phyloP scores from a whole-genome alignment of 2,113 vertebrate genomes.

The Lonchura striata region DNA sequence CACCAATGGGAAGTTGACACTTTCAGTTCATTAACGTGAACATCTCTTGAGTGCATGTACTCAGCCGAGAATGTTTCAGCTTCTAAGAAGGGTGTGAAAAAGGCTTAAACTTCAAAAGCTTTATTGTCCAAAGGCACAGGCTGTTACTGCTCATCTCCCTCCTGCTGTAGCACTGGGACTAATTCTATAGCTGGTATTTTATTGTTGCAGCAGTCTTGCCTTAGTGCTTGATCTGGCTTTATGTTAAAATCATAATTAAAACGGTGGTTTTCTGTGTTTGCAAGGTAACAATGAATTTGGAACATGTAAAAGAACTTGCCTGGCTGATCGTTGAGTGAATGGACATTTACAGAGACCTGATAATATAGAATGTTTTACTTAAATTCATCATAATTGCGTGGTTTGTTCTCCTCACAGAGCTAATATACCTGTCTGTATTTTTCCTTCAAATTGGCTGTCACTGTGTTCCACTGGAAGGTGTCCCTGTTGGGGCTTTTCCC shows the following conservation, averaged over 20 bases:
- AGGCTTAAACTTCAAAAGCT: not conserved
- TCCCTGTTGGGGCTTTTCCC: not conserved
- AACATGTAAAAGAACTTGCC: not conserved
- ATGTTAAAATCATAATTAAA: not conserved
- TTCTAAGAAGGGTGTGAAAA: not conserved
- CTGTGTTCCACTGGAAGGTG: not conserved
- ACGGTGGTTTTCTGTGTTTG: not conserved
- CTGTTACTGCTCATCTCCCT: not conserved
- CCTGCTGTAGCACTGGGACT: not conserved
- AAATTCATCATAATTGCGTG: not conserved
- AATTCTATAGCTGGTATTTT: not conserved
- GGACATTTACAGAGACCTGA: not conserved
- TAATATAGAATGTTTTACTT: not conserved
- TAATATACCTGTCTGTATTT: not conserved
- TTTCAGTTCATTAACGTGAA: slow-evolving; percentile 53
- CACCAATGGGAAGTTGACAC: slow-evolving; percentile 32
- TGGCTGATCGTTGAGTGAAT: not conserved
- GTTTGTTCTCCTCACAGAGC: not conserved
- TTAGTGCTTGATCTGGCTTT: not conserved
- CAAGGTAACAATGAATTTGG: not conserved
- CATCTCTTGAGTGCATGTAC: not conserved
- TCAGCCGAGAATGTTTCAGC: not conserved
- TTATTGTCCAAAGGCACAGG: not conserved
- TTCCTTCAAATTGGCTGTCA: not conserved
- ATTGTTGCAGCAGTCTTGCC: not conserved